A percentile compares a stretch with the other conserved stretches of the same genome.
Conservation (phyloP, 2,113 vertebrate species). For the Calonectris borealis region DNA sequence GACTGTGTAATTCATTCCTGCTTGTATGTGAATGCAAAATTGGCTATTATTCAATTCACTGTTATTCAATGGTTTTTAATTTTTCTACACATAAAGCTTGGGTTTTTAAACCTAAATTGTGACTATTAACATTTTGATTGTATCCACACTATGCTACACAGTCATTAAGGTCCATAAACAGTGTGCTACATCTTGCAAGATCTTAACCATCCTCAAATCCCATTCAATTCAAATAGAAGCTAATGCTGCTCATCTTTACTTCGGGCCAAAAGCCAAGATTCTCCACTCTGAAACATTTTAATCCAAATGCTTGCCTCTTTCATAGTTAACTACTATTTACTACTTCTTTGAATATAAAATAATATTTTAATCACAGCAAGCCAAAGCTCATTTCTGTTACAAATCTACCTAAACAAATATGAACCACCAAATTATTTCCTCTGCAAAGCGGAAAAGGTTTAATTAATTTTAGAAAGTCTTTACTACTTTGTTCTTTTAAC, state of each 20-base stretch:
- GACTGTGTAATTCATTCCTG: background rate
- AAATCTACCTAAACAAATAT: background rate
- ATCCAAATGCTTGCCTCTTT: constrained; percentile 20
- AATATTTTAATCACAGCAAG: constrained; percentile 25
- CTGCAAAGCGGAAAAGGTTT: background rate
- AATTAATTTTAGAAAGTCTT: background rate
- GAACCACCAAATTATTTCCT: background rate
- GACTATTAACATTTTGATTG: constrained; percentile 8
- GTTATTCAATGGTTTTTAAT: background rate
- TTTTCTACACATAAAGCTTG: constrained; percentile 5
- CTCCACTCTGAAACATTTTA: constrained; percentile 23
- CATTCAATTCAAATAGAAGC: background rate
- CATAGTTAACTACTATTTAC: constrained; percentile 46
- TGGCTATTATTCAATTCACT: constrained; percentile 24
- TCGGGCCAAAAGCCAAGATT: constrained; percentile 47
- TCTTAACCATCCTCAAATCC: background rate
- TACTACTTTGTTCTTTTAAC: background rate
- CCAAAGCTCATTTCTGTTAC: constrained; percentile 7
- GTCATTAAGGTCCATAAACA: constrained; percentile 1
- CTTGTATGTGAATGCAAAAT: constrained; percentile 1
- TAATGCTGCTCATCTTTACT: constrained; percentile 21
- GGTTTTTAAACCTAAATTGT: constrained; percentile 3
- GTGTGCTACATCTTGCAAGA: constrained; percentile 7
- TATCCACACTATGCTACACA: background rate
- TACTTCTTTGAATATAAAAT: constrained; percentile 27